phyloP scores from a whole-genome alignment of 2,113 vertebrate genomes.

The Perca fluviatilis region DNA sequence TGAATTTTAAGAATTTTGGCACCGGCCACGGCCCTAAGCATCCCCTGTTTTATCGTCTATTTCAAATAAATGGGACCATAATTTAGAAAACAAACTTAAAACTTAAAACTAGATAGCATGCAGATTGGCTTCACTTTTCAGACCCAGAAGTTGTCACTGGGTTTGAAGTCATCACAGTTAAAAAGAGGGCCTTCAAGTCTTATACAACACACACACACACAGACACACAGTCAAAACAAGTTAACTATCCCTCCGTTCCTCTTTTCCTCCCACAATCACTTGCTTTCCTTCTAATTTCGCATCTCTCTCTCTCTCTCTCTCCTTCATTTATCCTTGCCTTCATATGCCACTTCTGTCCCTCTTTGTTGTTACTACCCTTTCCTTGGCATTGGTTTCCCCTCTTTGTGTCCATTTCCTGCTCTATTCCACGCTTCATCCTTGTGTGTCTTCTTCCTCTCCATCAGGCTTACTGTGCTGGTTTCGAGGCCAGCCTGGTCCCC shows the following conservation, averaged over 20 bases:
- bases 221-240: not conserved
- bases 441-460: not conserved
- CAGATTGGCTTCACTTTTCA: no score
- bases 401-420: not conserved
- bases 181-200: not conserved
- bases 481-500: slow-evolving; percentile 22
- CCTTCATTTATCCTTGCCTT: not conserved
- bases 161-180: not conserved
- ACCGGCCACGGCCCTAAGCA: no score
- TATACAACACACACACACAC: not conserved
- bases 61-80: no score
- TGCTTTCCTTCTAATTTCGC: not conserved
- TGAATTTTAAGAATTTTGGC: no score
- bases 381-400: not conserved
- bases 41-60: no score
- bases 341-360: not conserved
- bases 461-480: slow-evolving; percentile 9
- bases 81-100: no score
- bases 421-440: not conserved
- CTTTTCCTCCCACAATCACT: not conserved
- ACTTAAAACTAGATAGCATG: no score
- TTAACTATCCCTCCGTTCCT: not conserved
- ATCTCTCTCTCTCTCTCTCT: not conserved
- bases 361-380: not conserved
- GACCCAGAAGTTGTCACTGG: no score